Evolutionary conservation across 2,113 vertebrate genomes (phyloP), one percentile per base, ranked within the genome.

Genomic region (Petromus typicus): DNA sequence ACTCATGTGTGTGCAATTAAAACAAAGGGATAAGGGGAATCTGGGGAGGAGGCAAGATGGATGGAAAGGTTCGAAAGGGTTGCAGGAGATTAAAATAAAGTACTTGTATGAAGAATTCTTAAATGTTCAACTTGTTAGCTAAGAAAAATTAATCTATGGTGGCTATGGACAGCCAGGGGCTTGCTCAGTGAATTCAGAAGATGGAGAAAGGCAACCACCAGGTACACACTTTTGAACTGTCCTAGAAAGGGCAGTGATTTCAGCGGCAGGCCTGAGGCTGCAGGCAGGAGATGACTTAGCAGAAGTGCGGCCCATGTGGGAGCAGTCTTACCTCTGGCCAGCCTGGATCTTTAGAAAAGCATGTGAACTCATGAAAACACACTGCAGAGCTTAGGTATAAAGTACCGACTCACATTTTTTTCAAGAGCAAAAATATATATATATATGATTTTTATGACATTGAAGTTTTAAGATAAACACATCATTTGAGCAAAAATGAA

Each of bases 301-400:
- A 94, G 95, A 96, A 96, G 85, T 76, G 92, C 86, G 78, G 87
- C 82, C 78, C 91, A 86, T 92, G 93, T 34, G 83, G n/a, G 32
- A 2, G 95, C 75, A 81, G 79, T 93, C 90, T 82, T 59, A 54
- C 95, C 90, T 43, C 90, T 88, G 37, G 66, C 73, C 75, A 96
- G 95, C 54, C 16, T 86, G 40, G 95, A 86, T 94, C 71, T 87
- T 91, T 73, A 94, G 22, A 91, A 93, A n/a, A n/a, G n/a, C 97
- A 93, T 64, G 73, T 88, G 90, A 93, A 82, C 93, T 96, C 96
- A 93, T 76, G 69, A 96, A 81, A 95, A 96, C 79, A 95, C 96
- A 95, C 54, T 16, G 84, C 45, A 75, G 95, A 61, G 18, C 87
- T 89, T 3, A 37, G 85, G 37, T 89, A 61, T 11, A 66, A 89